Evolutionary conservation across 92 coral and sea anemone genomes (phyloP), one percentile per base, ranked within the genome.

Genomic region (Actinostola sp.): DNA sequence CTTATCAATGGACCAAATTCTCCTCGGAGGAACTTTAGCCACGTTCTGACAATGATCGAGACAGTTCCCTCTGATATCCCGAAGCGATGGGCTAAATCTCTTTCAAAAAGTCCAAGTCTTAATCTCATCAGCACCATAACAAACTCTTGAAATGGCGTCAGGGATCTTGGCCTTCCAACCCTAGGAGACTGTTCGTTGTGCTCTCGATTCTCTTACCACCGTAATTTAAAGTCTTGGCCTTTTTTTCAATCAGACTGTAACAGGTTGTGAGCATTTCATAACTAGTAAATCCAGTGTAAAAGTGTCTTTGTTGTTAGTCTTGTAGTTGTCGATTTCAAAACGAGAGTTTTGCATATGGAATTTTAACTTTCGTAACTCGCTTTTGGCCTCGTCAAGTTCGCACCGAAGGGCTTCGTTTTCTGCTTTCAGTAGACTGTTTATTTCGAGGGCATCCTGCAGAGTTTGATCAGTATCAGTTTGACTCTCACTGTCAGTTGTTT

Each of bases 251-350:
- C 9, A 60, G 57, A n/a, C 50, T 72, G 21, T 26, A 80, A 63
- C 84, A 78, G 46, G 61, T 50, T 39, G 16, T 14, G 26, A 56
- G 60, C 48, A 61, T 78, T 17, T 3, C 4, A 21, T 67, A 67
- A 46, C 61, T 78, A 14, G 63, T 50, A 52, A 53, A 51, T 24
- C 82, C 75, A 8, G 75, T 77, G 35, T 77, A 77, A 23, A 78
- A 74, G 39, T 68, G 61, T 73, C 86, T 29, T 74, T 73, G 69
- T 73, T 71, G 61, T 62, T 81, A 30, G 25, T 2, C 45, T 66
- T 66, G 36, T 48, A 80, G 25, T 54, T 80, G 23, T 81, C 81
- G 53, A 81, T 81, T 52, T 81, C 86, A 66, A 81, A 81, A 61
- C 81, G 63, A 28, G 56, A 33, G 53, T 74, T 65, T 6, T 74